Conservation (phyloP, 1,140 invertebrate species). For the Apis cerana region DNA sequence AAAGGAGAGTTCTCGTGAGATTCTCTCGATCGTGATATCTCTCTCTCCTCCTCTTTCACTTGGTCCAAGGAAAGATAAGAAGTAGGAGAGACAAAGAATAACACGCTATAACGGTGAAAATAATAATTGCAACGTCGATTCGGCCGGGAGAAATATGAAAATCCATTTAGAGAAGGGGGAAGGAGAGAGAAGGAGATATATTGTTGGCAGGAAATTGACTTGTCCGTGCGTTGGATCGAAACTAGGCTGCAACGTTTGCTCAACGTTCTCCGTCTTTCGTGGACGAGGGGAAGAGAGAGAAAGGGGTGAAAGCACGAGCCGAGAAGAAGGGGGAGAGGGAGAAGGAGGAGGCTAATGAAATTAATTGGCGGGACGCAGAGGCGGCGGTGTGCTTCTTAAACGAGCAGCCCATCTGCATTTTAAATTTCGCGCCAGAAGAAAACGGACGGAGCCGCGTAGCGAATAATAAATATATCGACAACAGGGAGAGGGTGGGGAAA, state of each 20-base stretch:
- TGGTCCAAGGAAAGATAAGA: neutral
- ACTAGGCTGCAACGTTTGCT: neutral
- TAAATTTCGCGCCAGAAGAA: conserved; percentile 63
- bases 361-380: conserved; percentile 72
- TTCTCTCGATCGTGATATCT: no score
- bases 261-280: neutral
- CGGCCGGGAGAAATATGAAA: conserved; percentile 9
- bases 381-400: conserved; percentile 59
- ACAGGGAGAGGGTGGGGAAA: no score
- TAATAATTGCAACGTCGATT: neutral
- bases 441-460: conserved; percentile 31
- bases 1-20: no score
- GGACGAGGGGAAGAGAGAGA: neutral
- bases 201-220: conserved; percentile 35
- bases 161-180: neutral
- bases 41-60: no score
- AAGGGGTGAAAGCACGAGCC: neutral
- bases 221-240: conserved; percentile 10
- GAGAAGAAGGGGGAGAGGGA: neutral
- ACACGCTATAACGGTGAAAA: no score
- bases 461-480: conserved; percentile 36
- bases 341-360: conserved; percentile 67
- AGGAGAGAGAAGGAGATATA: neutral
- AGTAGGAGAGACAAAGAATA: no score
- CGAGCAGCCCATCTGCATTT: conserved; percentile 70